Base-by-base conservation (phyloP, 2,113 vertebrate genomes). In the Perca fluviatilis region DNA sequence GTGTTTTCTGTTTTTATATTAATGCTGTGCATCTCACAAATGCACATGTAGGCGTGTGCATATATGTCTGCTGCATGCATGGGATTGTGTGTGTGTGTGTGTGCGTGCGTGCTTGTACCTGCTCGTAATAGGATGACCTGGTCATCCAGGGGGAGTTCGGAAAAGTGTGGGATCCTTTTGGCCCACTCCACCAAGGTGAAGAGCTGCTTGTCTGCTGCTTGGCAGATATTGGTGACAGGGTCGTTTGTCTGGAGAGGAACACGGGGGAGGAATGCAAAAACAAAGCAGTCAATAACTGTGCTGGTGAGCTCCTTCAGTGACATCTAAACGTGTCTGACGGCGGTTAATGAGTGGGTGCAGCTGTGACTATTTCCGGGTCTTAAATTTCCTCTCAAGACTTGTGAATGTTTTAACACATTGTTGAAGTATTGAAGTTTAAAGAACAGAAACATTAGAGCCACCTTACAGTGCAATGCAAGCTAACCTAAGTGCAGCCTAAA, bases 111-210 rank as follows among this genome's bases (percentile, higher is more conserved):
- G 49, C 62, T 40, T 68, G n/a, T 74, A 99, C 98, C 98, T 96
- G 98, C 98, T 63, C 98, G 95, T 40, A 99, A 95, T 33, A 99
- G 94, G 85, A 99, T 99, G 89, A 99, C 98, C 91, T 99, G 98
- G 90, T 99, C 97, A 51, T 99, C 98, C 67, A 99, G 88, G 0
- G 96, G 96, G 76, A 99, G 95, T 67, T 97, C 96, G 0, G 97
- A 99, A 95, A 99, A 99, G 90, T 99, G 96, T 0, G 98, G 98
- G 65, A 99, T 98, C 81, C 97, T 95, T 90, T 99, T 99, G 73
- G 98, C 98, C 98, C 98, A 99, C 84, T 99, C 98, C 0, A 99
- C 98, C 0, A 99, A 92, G 0, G 97, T 99, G 91, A 99, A 99
- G 53, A 99, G 97, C 94, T 99, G 98, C 84, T 99, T 99, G 88